Evolutionary conservation across 2,797 vertebrate species (phyloP).

Genomic region (Neosilurus mollespiculum): DNA sequence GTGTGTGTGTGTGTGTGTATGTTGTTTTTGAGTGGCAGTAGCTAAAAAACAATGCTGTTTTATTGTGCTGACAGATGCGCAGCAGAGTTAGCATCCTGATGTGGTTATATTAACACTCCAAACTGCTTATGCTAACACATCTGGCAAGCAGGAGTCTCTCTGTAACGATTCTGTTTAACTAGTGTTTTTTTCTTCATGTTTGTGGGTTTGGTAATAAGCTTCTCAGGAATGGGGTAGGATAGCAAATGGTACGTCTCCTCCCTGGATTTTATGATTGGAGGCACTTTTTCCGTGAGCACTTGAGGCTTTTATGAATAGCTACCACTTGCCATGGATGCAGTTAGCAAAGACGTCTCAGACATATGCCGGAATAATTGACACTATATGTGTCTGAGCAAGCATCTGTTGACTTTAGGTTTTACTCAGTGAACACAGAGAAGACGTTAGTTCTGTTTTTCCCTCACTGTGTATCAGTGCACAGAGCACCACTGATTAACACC

Average conservation of each 20-base stretch:
- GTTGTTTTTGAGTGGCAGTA: slow-evolving; percentile 3
- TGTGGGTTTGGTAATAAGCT: slow-evolving; percentile 34
- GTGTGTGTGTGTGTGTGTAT: no score
- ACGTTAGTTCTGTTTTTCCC: background rate
- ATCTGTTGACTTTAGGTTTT: background rate
- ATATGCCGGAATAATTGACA: background rate
- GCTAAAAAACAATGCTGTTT: slow-evolving; percentile 6
- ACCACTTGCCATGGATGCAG: slow-evolving; percentile 4
- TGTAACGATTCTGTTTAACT: slow-evolving; percentile 38
- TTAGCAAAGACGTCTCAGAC: slow-evolving; percentile 3
- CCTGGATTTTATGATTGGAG: slow-evolving; percentile 14
- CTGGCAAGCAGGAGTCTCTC: slow-evolving; percentile 8
- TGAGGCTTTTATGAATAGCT: slow-evolving; percentile 19
- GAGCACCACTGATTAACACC: slow-evolving; percentile 70
- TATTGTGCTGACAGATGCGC: slow-evolving; percentile 5
- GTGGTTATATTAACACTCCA: slow-evolving; percentile 31
- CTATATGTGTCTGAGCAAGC: no score
- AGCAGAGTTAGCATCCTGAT: slow-evolving; percentile 32
- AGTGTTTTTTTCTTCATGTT: slow-evolving; percentile 37
- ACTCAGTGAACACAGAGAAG: background rate
- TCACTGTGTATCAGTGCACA: slow-evolving; percentile 66
- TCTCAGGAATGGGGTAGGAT: slow-evolving; percentile 36
- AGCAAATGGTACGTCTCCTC: slow-evolving; percentile 23
- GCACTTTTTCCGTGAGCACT: slow-evolving; percentile 33
- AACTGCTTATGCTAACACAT: slow-evolving; percentile 37